A percentile compares a stretch with the other conserved stretches of the same genome.
Conservation (phyloP, 2,113 vertebrate species). For the Setophaga petechia region DNA sequence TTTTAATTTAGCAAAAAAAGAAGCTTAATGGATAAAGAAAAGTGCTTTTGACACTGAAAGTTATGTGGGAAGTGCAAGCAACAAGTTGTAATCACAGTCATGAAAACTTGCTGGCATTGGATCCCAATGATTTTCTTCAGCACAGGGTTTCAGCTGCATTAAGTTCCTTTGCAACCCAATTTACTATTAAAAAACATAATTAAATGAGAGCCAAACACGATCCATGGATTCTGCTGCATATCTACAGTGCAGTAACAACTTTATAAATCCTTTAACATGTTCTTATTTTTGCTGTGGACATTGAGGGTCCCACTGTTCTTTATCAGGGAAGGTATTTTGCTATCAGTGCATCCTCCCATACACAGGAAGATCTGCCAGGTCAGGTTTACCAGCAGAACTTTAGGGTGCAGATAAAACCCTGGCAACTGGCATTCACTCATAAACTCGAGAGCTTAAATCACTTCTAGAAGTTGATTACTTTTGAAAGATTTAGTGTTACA, state of each 20-base stretch:
- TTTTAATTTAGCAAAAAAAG: not conserved
- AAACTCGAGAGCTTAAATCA: not conserved
- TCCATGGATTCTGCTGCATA: not conserved
- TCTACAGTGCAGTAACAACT: too few species aligned
- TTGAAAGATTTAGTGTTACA: not conserved
- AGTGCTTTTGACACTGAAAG: not conserved
- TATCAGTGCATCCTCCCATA: fast-evolving
- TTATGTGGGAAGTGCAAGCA: not conserved
- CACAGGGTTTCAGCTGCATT: not conserved
- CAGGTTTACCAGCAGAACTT: not conserved
- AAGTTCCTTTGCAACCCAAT: not conserved
- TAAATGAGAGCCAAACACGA: not conserved
- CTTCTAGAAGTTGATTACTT: not conserved
- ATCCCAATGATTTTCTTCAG: not conserved
- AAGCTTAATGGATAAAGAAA: not conserved
- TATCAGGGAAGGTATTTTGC: not conserved
- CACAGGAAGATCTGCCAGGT: not conserved
- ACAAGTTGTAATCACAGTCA: not conserved
- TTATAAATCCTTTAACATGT: not conserved
- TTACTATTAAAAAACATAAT: not conserved
- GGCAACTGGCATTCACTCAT: not conserved
- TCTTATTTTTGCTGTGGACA: not conserved
- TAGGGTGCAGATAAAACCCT: not conserved
- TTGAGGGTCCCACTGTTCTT: not conserved
- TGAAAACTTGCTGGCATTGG: not conserved